These are phyloP conservation scores for Pasiphila rectangulata DNA, from an alignment of 2,888 invertebrate genomes.

Conservation along the genomic window DNA sequence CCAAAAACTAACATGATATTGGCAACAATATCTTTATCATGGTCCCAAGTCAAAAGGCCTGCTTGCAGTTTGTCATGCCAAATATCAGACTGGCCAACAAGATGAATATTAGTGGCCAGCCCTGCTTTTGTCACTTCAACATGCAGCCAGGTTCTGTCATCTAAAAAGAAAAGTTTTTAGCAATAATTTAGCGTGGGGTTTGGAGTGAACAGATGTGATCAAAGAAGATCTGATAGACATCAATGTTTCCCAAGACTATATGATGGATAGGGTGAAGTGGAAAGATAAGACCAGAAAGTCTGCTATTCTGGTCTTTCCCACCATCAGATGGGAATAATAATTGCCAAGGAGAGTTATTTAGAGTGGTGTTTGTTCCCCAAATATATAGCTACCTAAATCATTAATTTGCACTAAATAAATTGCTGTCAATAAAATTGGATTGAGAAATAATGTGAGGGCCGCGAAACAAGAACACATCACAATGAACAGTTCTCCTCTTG, in stretches of 20 bases:
- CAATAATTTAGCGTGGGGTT: background rate
- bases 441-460: no score
- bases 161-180: conserved; percentile 37
- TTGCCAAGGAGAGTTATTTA: no score
- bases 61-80: conserved; percentile 60
- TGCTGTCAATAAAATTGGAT: no score
- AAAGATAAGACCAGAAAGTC: no score
- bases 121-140: conserved; percentile 64
- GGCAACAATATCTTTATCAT: conserved; percentile 65
- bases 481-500: no score
- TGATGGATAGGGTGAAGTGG: no score
- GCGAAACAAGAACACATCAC: no score
- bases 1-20: conserved; percentile 64
- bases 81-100: conserved; percentile 58
- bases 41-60: conserved; percentile 63
- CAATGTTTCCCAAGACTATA: no score
- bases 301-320: no score
- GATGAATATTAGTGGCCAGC: conserved; percentile 57
- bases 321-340: no score
- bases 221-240: background rate
- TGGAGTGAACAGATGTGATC: background rate
- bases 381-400: background rate
- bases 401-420: no score
- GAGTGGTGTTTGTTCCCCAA: no score
- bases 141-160: conserved; percentile 66